Evolutionary conservation across 2,113 vertebrate genomes (phyloP).

Genomic region (Anarhynchus alexandrinus): DNA sequence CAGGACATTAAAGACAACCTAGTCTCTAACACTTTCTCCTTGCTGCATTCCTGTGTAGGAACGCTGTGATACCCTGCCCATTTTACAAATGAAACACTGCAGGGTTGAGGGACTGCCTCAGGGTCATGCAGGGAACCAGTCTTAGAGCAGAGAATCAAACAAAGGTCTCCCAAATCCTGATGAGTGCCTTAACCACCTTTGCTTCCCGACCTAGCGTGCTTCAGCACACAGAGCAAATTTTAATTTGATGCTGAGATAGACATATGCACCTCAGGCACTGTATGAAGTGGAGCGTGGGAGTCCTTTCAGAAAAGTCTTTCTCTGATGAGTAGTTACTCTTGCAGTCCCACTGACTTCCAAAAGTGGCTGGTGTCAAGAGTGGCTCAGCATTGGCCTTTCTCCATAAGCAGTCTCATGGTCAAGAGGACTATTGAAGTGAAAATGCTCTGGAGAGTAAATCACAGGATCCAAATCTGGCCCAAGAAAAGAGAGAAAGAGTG

Average conservation of each 20-base stretch:
- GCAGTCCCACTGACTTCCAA: not conserved
- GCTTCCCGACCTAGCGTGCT: not conserved
- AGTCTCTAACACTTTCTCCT: constrained; percentile 31
- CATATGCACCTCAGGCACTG: not conserved
- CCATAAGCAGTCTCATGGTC: not conserved
- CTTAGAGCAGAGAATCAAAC: not conserved
- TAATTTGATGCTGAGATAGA: not conserved
- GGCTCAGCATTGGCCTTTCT: not conserved
- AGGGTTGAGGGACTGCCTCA: constrained; percentile 17
- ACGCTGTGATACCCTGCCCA: not conserved
- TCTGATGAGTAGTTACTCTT: not conserved
- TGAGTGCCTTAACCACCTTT: not conserved
- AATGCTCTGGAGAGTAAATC: not conserved
- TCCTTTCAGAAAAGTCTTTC: not conserved
- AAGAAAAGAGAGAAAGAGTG: constrained; percentile 26
- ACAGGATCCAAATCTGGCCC: not conserved
- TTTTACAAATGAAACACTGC: constrained; percentile 54
- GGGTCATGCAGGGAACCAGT: not conserved
- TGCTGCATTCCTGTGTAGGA: constrained; percentile 26
- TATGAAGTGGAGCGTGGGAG: not conserved
- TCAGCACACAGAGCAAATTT: not conserved
- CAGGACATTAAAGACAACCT: constrained; percentile 7
- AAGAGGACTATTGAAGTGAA: not conserved
- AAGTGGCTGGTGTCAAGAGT: not conserved
- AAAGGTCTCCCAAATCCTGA: not conserved